phyloP scores from a whole-genome alignment of 2,888 invertebrate species.

The Podabrus alpinus region DNA sequence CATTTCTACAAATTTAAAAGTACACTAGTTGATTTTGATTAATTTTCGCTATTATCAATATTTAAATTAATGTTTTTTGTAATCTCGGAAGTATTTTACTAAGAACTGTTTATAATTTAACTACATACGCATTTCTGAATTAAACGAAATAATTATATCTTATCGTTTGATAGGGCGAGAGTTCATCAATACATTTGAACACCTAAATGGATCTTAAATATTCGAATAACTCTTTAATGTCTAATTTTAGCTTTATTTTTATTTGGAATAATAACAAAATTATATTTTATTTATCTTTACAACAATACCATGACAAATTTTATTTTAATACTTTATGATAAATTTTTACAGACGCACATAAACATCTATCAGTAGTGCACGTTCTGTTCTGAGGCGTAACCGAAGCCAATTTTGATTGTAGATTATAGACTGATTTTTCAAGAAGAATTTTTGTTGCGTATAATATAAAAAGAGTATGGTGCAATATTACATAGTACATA shows the following conservation, averaged over 20 bases:
- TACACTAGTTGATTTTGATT: neutral
- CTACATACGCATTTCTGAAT: conserved; percentile 5
- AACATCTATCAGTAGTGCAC: neutral
- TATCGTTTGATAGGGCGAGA: conserved; percentile 5
- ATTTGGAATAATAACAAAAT: neutral
- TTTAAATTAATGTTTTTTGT: neutral
- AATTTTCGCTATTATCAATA: neutral
- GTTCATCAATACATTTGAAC: conserved; percentile 1
- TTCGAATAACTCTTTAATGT: neutral
- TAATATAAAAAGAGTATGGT: neutral
- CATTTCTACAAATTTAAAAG: neutral
- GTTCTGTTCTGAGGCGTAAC: neutral
- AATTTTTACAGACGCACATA: neutral
- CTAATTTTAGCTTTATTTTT: neutral
- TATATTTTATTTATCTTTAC: neutral
- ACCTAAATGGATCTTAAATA: neutral
- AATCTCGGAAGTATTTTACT: conserved; percentile 1
- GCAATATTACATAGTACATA: neutral
- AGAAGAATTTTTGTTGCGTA: neutral
- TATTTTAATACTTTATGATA: neutral
- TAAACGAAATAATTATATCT: neutral
- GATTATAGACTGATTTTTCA: too few relatives aligned
- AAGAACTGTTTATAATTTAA: conserved; percentile 15
- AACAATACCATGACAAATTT: neutral
- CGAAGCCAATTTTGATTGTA: neutral